Evolutionary conservation across 1,140 invertebrate species (phyloP), one percentile per base, ranked within the genome.

Genomic region (Musca vetustissima): DNA sequence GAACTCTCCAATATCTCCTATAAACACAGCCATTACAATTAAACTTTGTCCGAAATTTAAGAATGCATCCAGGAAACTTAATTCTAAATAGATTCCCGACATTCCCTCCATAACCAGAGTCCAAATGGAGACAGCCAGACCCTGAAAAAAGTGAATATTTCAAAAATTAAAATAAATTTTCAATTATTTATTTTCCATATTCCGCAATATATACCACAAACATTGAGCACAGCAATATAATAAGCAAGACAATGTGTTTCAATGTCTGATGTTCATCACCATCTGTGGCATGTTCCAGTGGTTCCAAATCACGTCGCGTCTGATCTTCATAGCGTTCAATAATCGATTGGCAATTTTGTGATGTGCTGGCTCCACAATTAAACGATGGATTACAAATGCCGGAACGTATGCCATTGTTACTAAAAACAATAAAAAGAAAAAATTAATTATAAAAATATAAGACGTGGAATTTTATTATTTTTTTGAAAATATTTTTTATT

Each of bases 21-120:
- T 95, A 84, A 98, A 98, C 11, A 97, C 88, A 9, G 91, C 88
- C 74, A 96, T 91, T 22, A 93, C 88, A 69, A 96, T 88, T 48
- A 95, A 83, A 47, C 91, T 92, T 84, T 97, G 95, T 1, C 95
- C 95, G 83, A 93, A 94, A 77, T 92, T 94, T 0, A 96, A 85
- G 43, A 93, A 91, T 17, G 92, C 90, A 83, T 98, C 94, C 25
- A 98, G 83, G 82, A 97, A 98, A 72, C 93, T 89, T 21, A 98
- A 83, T 84, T 97, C 95, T 0, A 97, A 87, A 81, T 95, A 97
- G 70, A 97, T 92, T 1, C 95, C 96, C 55, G 91, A 91, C 76
- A 93, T 88, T 75, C 93, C 88, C 78, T 95, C 93, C 85, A 91
- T 89, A 69, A 97, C 87, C 68, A 97, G 81, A 14, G 90, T 92